These are phyloP conservation scores for Aricia artaxerxes DNA, from an alignment of 2,888 invertebrate species.

Conservation along the genomic window DNA sequence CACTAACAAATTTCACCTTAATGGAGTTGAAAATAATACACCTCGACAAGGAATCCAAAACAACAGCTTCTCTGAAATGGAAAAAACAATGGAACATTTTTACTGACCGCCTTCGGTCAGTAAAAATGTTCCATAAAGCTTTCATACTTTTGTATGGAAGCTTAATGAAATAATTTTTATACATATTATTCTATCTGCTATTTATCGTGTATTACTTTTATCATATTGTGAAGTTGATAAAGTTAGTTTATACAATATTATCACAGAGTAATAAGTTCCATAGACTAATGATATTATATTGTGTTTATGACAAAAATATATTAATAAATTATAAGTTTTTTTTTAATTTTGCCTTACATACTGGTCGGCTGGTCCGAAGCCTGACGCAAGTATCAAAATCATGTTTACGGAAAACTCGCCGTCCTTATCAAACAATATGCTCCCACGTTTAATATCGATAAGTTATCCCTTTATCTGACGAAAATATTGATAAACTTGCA, in stretches of 20 bases:
- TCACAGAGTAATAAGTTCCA: too few species aligned
- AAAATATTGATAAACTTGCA: neutral
- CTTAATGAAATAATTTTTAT: neutral
- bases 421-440: neutral
- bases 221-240: neutral
- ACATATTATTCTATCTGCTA: too few species aligned
- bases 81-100: neutral
- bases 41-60: neutral
- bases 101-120: too few species aligned
- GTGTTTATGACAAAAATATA: too few species aligned
- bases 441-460: neutral
- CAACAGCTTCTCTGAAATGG: neutral
- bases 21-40: conserved; percentile 16
- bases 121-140: too few species aligned
- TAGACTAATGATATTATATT: too few species aligned
- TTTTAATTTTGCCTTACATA: neutral
- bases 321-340: neutral
- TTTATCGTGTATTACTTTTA: too few species aligned
- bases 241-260: too few species aligned
- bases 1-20: neutral
- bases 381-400: too few species aligned
- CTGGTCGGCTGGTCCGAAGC: too few species aligned
- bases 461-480: neutral
- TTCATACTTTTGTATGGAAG: neutral
- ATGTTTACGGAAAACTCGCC: neutral